A percentile compares a stretch with the other conserved stretches of the same genome.
These are phyloP conservation scores for Notarius lentiginosus DNA, from an alignment of 2,113 vertebrate genomes.

Conservation along the genomic window DNA sequence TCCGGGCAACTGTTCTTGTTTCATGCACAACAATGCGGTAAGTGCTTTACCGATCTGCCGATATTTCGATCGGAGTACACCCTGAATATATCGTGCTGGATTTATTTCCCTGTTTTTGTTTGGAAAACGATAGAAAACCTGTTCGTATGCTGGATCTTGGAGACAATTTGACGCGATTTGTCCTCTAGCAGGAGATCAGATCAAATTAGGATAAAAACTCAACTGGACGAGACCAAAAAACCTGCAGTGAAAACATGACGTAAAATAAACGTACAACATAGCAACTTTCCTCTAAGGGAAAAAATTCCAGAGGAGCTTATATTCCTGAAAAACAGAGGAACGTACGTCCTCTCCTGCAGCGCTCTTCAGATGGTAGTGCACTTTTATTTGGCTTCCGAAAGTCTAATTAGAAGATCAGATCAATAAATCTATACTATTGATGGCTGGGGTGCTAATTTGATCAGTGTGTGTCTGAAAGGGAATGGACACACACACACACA, in stretches of 20 bases:
- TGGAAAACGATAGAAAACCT: neutral
- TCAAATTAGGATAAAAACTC: neutral
- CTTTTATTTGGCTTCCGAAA: conserved; percentile 6
- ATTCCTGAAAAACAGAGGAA: neutral
- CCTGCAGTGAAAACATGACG: neutral
- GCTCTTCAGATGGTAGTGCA: neutral
- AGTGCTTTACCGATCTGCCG: conserved; percentile 16
- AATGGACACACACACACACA: neutral
- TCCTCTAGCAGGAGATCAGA: neutral
- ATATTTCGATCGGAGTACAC: neutral
- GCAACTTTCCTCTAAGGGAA: neutral
- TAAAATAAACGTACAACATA: neutral
- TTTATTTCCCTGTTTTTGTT: neutral
- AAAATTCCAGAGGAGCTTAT: neutral
- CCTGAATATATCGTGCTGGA: neutral
- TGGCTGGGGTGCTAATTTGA: conserved; percentile 21
- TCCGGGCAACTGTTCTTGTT: conserved; percentile 19
- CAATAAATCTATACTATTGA: conserved; percentile 40
- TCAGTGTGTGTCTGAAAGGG: neutral
- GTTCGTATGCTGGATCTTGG: neutral
- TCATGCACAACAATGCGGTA: conserved; percentile 24
- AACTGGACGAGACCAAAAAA: neutral
- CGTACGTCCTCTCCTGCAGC: neutral
- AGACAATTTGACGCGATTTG: neutral
- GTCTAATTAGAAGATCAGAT: conserved; percentile 41